Conservation (phyloP, 2,888 invertebrate genomes). For the Neria commutata region DNA sequence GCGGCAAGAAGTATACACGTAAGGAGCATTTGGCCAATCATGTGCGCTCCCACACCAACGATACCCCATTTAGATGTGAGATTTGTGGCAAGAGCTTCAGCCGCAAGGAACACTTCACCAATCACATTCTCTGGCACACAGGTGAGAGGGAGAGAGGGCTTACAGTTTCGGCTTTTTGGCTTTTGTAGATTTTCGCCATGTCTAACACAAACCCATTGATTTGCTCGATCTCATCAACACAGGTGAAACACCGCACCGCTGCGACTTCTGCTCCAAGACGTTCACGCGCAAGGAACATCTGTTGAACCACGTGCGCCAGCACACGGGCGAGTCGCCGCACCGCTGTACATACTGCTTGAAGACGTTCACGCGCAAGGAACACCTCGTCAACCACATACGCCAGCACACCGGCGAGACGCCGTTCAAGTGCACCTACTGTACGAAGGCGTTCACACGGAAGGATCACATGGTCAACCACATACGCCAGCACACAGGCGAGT, state of each 20-base stretch:
- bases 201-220: not conserved
- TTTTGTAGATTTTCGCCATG: not conserved
- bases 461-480: constrained; percentile 79
- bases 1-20: constrained; percentile 87
- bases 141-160: constrained; percentile 67
- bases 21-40: constrained; percentile 89
- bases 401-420: constrained; percentile 87
- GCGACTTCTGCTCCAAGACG: constrained; percentile 85
- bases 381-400: constrained; percentile 82
- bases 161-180: not conserved
- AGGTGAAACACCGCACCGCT: constrained; percentile 83
- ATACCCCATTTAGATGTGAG: constrained; percentile 86
- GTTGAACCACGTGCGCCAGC: constrained; percentile 82
- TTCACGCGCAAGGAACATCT: constrained; percentile 87
- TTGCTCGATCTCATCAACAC: too few relatives aligned
- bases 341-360: constrained; percentile 85
- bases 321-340: constrained; percentile 84
- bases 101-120: constrained; percentile 88
- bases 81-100: constrained; percentile 88
- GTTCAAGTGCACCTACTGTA: constrained; percentile 82
- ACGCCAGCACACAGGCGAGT: constrained; percentile 80
- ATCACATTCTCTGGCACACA: constrained; percentile 89
- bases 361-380: constrained; percentile 87
- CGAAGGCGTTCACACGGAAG: constrained; percentile 84
- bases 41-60: constrained; percentile 86